A percentile compares a stretch with the other conserved stretches of the same genome.
These are phyloP conservation scores for Ptychochromis oligacanthus DNA, from an alignment of 2,113 vertebrate genomes.

Conservation along the genomic window DNA sequence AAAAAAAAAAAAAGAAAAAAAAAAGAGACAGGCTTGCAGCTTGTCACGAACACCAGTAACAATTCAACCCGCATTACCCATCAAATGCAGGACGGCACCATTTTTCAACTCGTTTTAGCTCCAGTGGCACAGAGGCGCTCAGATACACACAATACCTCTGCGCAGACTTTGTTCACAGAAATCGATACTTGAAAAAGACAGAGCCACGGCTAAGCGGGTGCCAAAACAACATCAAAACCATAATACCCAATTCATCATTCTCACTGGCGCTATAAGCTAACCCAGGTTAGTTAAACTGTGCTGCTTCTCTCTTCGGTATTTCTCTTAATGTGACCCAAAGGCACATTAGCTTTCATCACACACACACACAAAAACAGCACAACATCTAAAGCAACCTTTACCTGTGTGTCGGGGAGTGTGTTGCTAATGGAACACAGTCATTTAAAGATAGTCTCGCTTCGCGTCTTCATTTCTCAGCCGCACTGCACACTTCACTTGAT, in stretches of 20 bases:
- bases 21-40: background rate
- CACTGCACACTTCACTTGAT: conserved; percentile 35
- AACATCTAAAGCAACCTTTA: conserved; percentile 22
- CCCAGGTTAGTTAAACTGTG: conserved; percentile 31
- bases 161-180: conserved; percentile 17
- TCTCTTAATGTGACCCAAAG: conserved; percentile 48
- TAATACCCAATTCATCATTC: conserved; percentile 35
- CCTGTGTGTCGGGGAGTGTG: conserved; percentile 16
- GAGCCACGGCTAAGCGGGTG: background rate
- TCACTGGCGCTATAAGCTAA: conserved; percentile 28
- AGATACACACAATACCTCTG: conserved; percentile 4
- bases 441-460: conserved; percentile 55
- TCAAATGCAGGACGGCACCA: background rate
- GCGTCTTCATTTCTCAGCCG: conserved; percentile 42
- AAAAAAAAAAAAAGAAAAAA: too few relatives aligned
- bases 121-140: background rate
- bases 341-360: conserved; percentile 54
- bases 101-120: conserved; percentile 11
- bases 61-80: background rate
- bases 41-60: conserved; percentile 1
- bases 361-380: background rate
- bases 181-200: conserved; percentile 36
- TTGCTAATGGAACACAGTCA: conserved; percentile 49
- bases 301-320: conserved; percentile 26
- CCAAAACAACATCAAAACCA: conserved; percentile 20